Evolutionary conservation across 35 echinoderm and acorn worm genomes (phyloP).

Genomic region (Hemicentrotus pulcherrimus): DNA sequence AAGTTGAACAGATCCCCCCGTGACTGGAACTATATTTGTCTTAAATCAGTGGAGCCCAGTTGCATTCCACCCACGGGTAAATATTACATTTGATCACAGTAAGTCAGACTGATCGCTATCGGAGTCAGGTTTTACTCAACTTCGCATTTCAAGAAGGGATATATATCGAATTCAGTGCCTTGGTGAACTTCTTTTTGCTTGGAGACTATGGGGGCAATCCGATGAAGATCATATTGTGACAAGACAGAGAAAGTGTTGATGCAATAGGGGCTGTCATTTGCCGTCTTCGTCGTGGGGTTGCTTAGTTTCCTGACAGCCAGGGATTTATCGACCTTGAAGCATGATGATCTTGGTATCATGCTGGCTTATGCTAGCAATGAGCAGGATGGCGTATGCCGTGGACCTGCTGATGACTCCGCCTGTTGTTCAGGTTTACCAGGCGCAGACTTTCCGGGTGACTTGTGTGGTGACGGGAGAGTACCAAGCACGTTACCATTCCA

Average conservation of each 20-base stretch:
- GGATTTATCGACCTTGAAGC: conserved; percentile 21
- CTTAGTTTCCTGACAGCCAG: conserved; percentile 16
- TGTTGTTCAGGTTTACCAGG: neutral
- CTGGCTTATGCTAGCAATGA: neutral
- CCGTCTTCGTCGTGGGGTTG: neutral
- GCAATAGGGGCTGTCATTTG: neutral
- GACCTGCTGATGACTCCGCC: conserved; percentile 35
- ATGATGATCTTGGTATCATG: conserved; percentile 23
- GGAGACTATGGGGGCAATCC: neutral
- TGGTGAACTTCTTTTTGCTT: neutral
- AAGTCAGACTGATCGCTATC: neutral
- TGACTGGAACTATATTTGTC: neutral
- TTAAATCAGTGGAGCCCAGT: neutral
- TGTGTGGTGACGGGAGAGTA: conserved; percentile 40
- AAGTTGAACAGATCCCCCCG: neutral
- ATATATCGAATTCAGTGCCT: neutral
- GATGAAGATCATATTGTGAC: neutral
- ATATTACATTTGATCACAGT: neutral
- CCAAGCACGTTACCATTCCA: conserved; percentile 25
- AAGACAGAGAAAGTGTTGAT: neutral
- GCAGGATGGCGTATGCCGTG: conserved; percentile 15
- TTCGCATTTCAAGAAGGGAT: neutral
- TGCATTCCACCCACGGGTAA: neutral
- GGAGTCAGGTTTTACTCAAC: neutral
- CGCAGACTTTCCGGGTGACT: conserved; percentile 7